Evolutionary conservation across 2,797 vertebrate species (phyloP).

Genomic region (Eutrigla gurnardus): DNA sequence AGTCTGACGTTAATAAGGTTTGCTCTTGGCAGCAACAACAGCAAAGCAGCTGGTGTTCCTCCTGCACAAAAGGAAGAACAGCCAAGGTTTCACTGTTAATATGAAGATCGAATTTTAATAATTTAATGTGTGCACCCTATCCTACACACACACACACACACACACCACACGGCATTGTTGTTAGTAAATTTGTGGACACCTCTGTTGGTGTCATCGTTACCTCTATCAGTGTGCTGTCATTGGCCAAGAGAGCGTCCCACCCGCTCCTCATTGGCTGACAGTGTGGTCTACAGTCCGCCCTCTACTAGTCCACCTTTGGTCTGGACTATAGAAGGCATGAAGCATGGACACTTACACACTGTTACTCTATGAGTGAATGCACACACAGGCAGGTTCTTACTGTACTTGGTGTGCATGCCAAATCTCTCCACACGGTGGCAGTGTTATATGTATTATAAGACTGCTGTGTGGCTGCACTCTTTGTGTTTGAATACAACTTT

Average conservation of each 20-base stretch:
- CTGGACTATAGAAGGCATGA: slow-evolving; percentile 75
- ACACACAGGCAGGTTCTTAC: slow-evolving; percentile 33
- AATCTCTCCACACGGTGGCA: slow-evolving; percentile 71
- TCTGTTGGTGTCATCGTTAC: slow-evolving; percentile 32
- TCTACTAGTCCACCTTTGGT: slow-evolving; percentile 66
- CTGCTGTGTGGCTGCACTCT: slow-evolving; percentile 30
- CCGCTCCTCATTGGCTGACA: slow-evolving; percentile 57
- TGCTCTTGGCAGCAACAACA: slow-evolving; percentile 8
- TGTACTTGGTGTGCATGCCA: slow-evolving; percentile 62
- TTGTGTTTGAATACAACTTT: slow-evolving; percentile 19
- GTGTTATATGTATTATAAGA: slow-evolving; percentile 43
- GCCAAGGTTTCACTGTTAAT: background rate
- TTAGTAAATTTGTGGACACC: slow-evolving; percentile 79
- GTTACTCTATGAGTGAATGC: slow-evolving; percentile 31
- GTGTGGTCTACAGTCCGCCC: slow-evolving; percentile 49
- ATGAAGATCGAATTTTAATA: background rate
- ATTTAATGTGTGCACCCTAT: slow-evolving; percentile 2
- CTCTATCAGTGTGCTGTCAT: slow-evolving; percentile 34
- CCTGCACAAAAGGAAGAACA: background rate
- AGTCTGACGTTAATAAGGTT: slow-evolving; percentile 24
- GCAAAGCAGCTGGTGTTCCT: slow-evolving; percentile 19
- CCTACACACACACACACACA: background rate
- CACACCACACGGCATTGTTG: slow-evolving; percentile 70
- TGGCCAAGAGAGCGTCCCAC: slow-evolving; percentile 38
- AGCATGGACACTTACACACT: slow-evolving; percentile 63